Conservation (phyloP, 2,888 invertebrate genomes). For the Globia sparganii region DNA sequence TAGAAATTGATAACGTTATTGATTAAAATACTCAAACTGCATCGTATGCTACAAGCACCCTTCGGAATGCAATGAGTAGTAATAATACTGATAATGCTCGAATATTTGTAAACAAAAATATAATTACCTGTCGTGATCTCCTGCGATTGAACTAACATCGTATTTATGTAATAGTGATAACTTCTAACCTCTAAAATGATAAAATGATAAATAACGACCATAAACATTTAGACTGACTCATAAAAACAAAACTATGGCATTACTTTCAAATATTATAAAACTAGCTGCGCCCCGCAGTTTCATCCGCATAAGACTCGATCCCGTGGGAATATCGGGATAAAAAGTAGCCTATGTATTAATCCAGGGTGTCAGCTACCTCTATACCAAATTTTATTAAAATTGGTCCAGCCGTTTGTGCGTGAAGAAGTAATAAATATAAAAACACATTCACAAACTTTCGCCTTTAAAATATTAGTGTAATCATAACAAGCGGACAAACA, state of each 20-base stretch:
- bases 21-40: slow-evolving; percentile 33
- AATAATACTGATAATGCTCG: slow-evolving; percentile 12
- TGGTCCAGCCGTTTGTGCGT: too few relatives aligned
- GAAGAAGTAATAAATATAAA: too few relatives aligned
- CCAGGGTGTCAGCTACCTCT: too few relatives aligned
- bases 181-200: not conserved
- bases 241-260: not conserved
- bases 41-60: slow-evolving; percentile 13
- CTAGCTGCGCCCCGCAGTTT: too few relatives aligned
- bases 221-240: not conserved
- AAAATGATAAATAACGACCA: slow-evolving; percentile 2
- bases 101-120: slow-evolving; percentile 24
- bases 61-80: not conserved
- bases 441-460: too few relatives aligned
- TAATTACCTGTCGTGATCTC: slow-evolving; percentile 16
- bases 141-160: slow-evolving; percentile 9
- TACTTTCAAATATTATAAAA: not conserved
- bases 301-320: too few relatives aligned
- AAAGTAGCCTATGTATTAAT: too few relatives aligned
- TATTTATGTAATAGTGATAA: slow-evolving; percentile 29
- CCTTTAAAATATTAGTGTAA: too few relatives aligned
- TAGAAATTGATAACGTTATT: slow-evolving; percentile 25
- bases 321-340: too few relatives aligned
- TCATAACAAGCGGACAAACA: not conserved
- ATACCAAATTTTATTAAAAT: too few relatives aligned